Evolutionary conservation across 2,797 vertebrate genomes (phyloP), one percentile per base, ranked within the genome.

Genomic region (Tenualosa thibaudeaui): DNA sequence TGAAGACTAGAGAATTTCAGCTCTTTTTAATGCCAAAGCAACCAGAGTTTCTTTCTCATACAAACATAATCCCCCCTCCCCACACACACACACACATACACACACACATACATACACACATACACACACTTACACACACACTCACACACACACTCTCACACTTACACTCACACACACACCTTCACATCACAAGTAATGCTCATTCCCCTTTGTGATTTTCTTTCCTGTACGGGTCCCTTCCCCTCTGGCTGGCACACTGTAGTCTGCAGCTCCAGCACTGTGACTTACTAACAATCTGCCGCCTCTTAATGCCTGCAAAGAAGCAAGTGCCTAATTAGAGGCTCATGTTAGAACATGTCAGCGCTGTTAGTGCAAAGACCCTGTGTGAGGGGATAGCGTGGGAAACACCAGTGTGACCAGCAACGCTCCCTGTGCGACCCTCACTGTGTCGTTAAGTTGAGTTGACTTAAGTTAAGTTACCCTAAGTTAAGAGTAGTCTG

Each of bases 1-100:
- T 81, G 40, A 83, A 81, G 68, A 56, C 62, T 31, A 37, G 71
- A 40, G 43, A 82, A 15, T 82, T 56, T 86, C 26, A 83, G 22
- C 40, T 78, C 49, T 82, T 83, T 82, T 37, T 84, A 31, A 54
- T 82, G 58, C n/a, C 58, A 62, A n/a, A 62, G 1, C 5, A 24
- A 62, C n/a, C 22, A 62, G 2, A 3, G 24, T 65, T 2, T 15
- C 62, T 65, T 26, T 3, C 62, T 65, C 62, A 19, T 15, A 19
- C 68, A 43, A 5, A 19, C 68, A 75, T 37, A 75, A 31, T 31
- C 31, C 31, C 31, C 24, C 22, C 24, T n/a, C 24, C 7, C 12
- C 60, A 65, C 60, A 26, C n/a, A 65, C 60, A 65, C 60, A 26
- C 60, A 2, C n/a, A 9, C n/a, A 65, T n/a, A 26, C n/a, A 65